Base-by-base conservation (phyloP, 2,888 invertebrate species). In the Drosophila demipolita region DNA sequence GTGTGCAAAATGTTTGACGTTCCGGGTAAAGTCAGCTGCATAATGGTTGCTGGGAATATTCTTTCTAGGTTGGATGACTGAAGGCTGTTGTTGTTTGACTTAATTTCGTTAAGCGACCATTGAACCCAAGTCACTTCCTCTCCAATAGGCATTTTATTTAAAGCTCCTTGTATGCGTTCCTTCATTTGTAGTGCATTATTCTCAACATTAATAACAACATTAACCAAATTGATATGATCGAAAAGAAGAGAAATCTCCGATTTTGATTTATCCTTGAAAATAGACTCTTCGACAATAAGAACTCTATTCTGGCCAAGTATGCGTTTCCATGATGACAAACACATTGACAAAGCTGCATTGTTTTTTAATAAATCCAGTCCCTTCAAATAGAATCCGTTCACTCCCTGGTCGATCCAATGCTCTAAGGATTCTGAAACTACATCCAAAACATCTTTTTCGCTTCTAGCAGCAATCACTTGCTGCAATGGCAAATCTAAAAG, bases 351-450 rank as follows among this genome's bases (percentile, higher is more conserved):
- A 17, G 65, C 67, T 0, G 94, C 92, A 0, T 93, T 91, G 82
- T 96, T 95, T 48, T 95, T 93, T 87, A 95, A 95, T 70, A 95
- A 93, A 87, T 97, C 96, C 29, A 97, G 92, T 12, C 96, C 96
- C 92, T 97, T 97, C 9, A 98, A 93, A 91, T 98, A 97, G 92
- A 99, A 97, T 0, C 98, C 99, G 93, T 98, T 97, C 4, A 98
- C 96, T 9, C 96, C 97, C 74, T 95, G 94, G n/a, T 94, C 93
- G 32, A 95, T 91, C 97, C 97, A 97, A 87, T 94, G 95, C 32
- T 93, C 91, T 20, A 97, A 92, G 0, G 95, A 95, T 38, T 94
- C 93, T 73, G 95, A 94, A 57, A 96, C 94, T 1, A 93, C 78
- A 78, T 94, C 93, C 59, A 83, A 79, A 29, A 67, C 20, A 17